Percentiles rank a stretch among this genome's conserved stretches.
phyloP scores from a whole-genome alignment of 2,113 vertebrate species.

The Callionymus lyra region DNA sequence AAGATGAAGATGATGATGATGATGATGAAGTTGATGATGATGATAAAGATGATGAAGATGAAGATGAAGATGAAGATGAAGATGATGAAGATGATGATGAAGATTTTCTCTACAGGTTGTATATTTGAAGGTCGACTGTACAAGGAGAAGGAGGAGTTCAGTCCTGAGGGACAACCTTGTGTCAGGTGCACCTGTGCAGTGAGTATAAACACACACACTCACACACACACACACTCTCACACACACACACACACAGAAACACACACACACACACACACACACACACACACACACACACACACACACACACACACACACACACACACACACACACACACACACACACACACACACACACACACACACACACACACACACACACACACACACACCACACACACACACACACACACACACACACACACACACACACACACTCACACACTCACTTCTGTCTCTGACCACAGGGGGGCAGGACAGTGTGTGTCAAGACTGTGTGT shows the following conservation, averaged over 20 bases:
- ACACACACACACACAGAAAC: too few relatives aligned
- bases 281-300: conserved; percentile 3
- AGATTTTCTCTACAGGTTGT: conserved; percentile 71
- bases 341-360: conserved; percentile 16
- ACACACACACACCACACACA: conserved; percentile 16
- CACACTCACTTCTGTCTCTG: conserved; percentile 30
- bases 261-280: too few relatives aligned
- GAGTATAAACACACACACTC: conserved; percentile 42
- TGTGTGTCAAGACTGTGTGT: conserved; percentile 84
- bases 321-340: conserved; percentile 16
- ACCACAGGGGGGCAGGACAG: conserved; percentile 81
- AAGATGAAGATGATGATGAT: too few relatives aligned
- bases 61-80: too few relatives aligned
- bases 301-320: conserved; percentile 6
- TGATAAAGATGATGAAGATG: neutral
- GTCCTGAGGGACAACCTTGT: conserved; percentile 83
- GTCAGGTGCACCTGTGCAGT: conserved; percentile 87
- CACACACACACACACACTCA: conserved; percentile 9
- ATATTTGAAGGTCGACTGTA: conserved; percentile 86
- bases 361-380: conserved; percentile 12
- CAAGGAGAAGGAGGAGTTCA: conserved; percentile 87
- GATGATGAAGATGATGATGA: neutral
- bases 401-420: conserved; percentile 15
- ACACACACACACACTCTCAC: conserved; percentile 10
- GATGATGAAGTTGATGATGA: neutral